Evolutionary conservation across 2,797 vertebrate species (phyloP).

Genomic region (Melanotaenia nigrans): DNA sequence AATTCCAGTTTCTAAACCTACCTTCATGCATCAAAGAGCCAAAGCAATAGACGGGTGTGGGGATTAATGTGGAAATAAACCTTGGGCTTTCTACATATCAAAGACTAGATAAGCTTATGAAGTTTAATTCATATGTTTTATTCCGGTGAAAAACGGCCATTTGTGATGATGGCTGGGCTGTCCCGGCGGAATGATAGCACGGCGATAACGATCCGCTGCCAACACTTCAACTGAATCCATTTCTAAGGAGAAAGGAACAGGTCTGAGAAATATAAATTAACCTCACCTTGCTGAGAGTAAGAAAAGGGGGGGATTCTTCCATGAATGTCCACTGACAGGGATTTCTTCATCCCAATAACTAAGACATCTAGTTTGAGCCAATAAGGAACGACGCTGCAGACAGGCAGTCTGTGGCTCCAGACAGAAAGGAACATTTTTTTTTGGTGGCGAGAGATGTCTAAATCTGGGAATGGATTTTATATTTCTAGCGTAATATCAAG

Average conservation of each 20-base stretch:
- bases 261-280: slow-evolving; percentile 84
- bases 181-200: slow-evolving; percentile 79
- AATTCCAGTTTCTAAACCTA: slow-evolving; percentile 81
- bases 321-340: slow-evolving; percentile 79
- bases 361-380: slow-evolving; percentile 82
- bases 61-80: slow-evolving; percentile 87
- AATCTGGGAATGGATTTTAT: slow-evolving; percentile 83
- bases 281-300: slow-evolving; percentile 72
- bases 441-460: slow-evolving; percentile 75
- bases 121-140: slow-evolving; percentile 89
- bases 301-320: slow-evolving; percentile 67
- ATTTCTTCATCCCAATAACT: slow-evolving; percentile 83
- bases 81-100: slow-evolving; percentile 87
- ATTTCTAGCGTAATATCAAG: slow-evolving; percentile 82
- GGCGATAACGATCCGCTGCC: slow-evolving; percentile 78
- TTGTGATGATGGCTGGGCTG: slow-evolving; percentile 83
- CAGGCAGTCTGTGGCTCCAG: slow-evolving; percentile 72
- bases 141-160: slow-evolving; percentile 82
- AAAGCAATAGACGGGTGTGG: slow-evolving; percentile 80
- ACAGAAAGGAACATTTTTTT: slow-evolving; percentile 75
- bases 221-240: slow-evolving; percentile 83
- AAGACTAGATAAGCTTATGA: slow-evolving; percentile 87
- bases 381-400: slow-evolving; percentile 72
- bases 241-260: slow-evolving; percentile 80
- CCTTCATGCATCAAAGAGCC: slow-evolving; percentile 84